A percentile compares a stretch with the other conserved stretches of the same genome.
Conservation (phyloP, 2,113 vertebrate species). For the Peucedramus taeniatus region DNA sequence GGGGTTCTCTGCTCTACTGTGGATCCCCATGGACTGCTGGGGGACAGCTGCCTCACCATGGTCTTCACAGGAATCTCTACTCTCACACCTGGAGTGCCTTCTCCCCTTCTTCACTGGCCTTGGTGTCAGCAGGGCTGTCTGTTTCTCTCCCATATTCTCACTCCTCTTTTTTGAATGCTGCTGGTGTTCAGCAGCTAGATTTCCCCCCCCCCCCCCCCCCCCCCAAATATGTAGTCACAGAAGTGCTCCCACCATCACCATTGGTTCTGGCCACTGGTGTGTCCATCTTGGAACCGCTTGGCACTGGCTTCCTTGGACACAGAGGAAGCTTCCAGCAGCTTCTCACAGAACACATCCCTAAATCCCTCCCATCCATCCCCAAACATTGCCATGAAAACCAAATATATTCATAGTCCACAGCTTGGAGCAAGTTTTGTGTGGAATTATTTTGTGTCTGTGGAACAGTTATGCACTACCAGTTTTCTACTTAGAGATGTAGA, state of each 20-base stretch:
- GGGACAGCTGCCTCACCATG: neutral
- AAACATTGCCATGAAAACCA: neutral
- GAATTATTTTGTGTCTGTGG: neutral
- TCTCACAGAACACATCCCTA: neutral
- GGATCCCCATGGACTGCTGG: neutral
- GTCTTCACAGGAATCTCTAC: neutral
- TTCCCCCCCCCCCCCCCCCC: accelerated
- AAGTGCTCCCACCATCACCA: accelerated
- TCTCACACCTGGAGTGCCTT: neutral
- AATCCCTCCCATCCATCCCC: neutral
- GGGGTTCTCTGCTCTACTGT: neutral
- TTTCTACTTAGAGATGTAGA: neutral
- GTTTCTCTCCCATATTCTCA: neutral
- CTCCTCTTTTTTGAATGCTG: neutral
- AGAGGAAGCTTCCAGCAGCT: neutral
- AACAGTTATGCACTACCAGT: neutral
- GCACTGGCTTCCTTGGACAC: neutral
- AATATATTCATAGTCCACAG: neutral
- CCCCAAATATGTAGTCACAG: accelerated
- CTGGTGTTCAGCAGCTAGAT: neutral
- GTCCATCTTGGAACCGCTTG: accelerated
- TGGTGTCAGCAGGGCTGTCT: neutral
- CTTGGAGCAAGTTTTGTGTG: neutral
- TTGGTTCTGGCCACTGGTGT: accelerated
- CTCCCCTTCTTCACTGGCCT: neutral